Evolutionary conservation across 2,888 invertebrate species (phyloP).

Genomic region (Cryptocheilus praepositus): DNA sequence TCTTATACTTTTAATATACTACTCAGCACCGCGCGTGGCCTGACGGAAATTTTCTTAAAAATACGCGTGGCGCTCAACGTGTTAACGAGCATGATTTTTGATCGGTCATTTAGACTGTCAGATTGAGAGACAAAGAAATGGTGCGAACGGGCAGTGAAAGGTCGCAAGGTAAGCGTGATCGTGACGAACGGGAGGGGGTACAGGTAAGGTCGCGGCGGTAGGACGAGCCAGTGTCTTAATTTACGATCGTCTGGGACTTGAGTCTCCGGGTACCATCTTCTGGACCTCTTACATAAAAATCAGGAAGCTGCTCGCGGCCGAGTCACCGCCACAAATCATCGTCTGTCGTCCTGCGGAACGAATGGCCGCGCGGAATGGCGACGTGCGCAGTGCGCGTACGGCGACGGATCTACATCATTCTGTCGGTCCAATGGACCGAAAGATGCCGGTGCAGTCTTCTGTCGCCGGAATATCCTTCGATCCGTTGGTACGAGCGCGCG

Average conservation of each 20-base stretch:
- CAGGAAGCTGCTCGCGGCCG: conserved; percentile 62
- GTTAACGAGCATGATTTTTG: too few relatives aligned
- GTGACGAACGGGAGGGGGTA: not conserved
- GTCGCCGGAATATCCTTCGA: conserved; percentile 23
- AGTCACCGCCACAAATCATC: conserved; percentile 70
- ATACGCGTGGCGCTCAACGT: too few relatives aligned
- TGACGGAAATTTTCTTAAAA: too few relatives aligned
- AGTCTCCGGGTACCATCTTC: conserved; percentile 53
- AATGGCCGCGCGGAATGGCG: conserved; percentile 60
- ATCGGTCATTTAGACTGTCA: not conserved
- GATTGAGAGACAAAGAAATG: not conserved
- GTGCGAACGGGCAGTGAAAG: not conserved
- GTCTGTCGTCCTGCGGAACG: conserved; percentile 65
- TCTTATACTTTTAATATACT: too few relatives aligned
- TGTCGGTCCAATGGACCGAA: conserved; percentile 71
- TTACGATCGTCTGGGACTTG: conserved; percentile 63
- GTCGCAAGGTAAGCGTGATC: not conserved
- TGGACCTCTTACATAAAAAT: conserved; percentile 70
- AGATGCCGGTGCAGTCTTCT: conserved; percentile 57
- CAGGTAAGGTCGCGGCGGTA: not conserved
- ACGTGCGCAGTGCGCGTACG: conserved; percentile 39
- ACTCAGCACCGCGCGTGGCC: too few relatives aligned
- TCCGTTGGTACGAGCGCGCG: conserved; percentile 17
- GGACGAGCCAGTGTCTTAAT: conserved; percentile 49
- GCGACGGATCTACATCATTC: conserved; percentile 70